phyloP scores from a whole-genome alignment of 2,113 vertebrate genomes.

The Dasyprocta punctata region DNA sequence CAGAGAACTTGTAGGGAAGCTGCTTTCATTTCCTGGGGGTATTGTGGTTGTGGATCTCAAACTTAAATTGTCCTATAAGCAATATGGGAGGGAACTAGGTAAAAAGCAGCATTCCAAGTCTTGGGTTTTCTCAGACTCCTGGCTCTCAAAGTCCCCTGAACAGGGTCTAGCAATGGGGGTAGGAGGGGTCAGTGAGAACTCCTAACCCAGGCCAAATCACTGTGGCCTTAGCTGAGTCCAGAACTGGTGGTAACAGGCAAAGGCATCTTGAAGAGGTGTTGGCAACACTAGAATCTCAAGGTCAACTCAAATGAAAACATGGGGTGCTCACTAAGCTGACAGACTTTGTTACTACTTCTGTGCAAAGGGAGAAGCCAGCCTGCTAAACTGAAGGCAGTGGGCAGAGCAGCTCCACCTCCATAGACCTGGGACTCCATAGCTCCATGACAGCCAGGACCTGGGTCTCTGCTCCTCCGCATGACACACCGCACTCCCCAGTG shows the following conservation, averaged over 20 bases:
- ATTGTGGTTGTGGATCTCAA: not conserved
- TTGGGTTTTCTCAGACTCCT: not conserved
- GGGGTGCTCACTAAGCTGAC: not conserved
- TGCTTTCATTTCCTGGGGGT: fast-evolving
- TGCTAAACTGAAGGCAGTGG: not conserved
- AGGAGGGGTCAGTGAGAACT: not conserved
- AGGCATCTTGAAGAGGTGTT: not conserved
- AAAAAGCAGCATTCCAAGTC: not conserved
- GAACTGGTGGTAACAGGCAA: not conserved
- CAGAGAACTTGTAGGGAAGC: not conserved
- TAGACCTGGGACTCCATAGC: not conserved
- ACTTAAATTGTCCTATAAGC: not conserved
- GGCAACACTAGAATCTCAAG: not conserved
- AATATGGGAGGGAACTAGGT: not conserved
- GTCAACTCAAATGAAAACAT: not conserved
- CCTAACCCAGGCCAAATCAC: not conserved
- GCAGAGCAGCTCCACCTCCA: not conserved
- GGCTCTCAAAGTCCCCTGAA: not conserved
- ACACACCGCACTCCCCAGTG: not conserved
- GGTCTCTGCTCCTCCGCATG: not conserved
- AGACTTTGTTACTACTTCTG: not conserved
- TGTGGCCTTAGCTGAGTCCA: not conserved
- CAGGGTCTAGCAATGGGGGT: not conserved
- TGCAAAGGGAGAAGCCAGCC: not conserved
- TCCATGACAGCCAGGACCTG: not conserved